These are phyloP conservation scores for Helarctos malayanus DNA, from an alignment of 2,797 vertebrate genomes.

Conservation along the genomic window DNA sequence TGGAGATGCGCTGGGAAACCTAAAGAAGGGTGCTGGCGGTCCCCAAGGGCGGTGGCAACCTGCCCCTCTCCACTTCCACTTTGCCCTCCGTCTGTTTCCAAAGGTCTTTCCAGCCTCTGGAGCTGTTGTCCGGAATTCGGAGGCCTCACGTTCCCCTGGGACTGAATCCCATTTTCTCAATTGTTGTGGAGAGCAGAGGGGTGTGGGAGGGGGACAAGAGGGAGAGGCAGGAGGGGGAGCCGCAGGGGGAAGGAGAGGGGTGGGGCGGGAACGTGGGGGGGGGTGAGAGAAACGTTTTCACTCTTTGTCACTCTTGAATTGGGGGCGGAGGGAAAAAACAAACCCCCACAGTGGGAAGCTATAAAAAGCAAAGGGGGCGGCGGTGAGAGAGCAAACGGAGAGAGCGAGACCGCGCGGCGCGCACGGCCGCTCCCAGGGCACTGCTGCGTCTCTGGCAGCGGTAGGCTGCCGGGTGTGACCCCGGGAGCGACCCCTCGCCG, in stretches of 20 bases:
- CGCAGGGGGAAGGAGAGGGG: not conserved
- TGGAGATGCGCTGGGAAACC: not conserved
- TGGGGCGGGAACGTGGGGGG: not conserved
- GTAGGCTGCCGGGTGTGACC: not conserved
- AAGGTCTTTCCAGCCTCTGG: not conserved
- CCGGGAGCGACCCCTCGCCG: not conserved
- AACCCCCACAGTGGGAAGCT: slow-evolving; percentile 88
- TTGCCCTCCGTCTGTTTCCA: not conserved
- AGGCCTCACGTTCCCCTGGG: not conserved
- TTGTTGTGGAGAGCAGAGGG: not conserved
- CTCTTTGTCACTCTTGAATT: slow-evolving; percentile 89
- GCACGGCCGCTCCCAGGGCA: not conserved
- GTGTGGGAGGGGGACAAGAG: not conserved
- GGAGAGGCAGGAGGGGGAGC: not conserved
- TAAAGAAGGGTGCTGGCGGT: not conserved
- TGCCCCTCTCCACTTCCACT: not conserved
- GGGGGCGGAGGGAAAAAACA: slow-evolving; percentile 91
- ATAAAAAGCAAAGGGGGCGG: slow-evolving; percentile 91
- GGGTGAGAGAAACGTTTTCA: slow-evolving; percentile 88
- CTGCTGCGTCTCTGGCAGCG: not conserved
- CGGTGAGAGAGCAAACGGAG: not conserved
- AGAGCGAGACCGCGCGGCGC: not conserved
- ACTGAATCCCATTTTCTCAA: not conserved
- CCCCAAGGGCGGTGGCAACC: not conserved
- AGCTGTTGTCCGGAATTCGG: not conserved